Evolutionary conservation across 2,888 invertebrate genomes (phyloP).

Genomic region (Lepeophtheirus nordmannii): DNA sequence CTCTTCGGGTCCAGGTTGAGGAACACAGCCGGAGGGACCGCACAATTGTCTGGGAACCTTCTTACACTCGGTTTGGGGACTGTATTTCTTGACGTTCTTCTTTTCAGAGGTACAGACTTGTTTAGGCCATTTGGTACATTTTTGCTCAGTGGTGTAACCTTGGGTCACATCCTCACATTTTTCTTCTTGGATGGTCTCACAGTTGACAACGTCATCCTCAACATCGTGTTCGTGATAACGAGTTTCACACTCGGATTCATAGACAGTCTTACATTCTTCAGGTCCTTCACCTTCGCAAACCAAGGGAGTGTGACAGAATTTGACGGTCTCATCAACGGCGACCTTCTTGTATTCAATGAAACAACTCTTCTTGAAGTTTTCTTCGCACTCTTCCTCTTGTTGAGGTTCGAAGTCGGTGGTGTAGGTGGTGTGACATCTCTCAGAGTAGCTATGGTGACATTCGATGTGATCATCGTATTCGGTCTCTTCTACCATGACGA

Average conservation of each 20-base stretch:
- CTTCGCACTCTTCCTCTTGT: conserved; percentile 22
- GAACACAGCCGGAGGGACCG: conserved; percentile 13
- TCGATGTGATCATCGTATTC: conserved; percentile 21
- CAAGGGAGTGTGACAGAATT: not conserved
- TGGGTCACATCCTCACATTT: conserved; percentile 18
- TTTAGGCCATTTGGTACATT: conserved; percentile 23
- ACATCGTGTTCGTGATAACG: conserved; percentile 18
- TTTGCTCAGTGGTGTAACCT: conserved; percentile 18
- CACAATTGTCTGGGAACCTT: conserved; percentile 19
- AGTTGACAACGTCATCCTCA: conserved; percentile 20
- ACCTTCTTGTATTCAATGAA: conserved; percentile 21
- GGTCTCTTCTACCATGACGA: conserved; percentile 14
- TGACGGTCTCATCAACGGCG: conserved; percentile 17
- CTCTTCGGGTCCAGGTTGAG: conserved; percentile 17
- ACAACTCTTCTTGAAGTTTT: conserved; percentile 17
- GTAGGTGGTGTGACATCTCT: conserved; percentile 21
- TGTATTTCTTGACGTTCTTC: conserved; percentile 21
- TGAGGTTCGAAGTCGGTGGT: conserved; percentile 15
- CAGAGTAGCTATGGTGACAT: conserved; percentile 20
- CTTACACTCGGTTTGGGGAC: conserved; percentile 11
- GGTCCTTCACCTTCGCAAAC: conserved; percentile 11
- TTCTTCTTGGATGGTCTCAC: conserved; percentile 14
- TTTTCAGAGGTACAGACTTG: conserved; percentile 12
- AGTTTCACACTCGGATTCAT: conserved; percentile 21
- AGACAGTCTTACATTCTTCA: conserved; percentile 16